Base-by-base conservation (phyloP, 2,888 invertebrate genomes). In the Gymnocheta viridis region DNA sequence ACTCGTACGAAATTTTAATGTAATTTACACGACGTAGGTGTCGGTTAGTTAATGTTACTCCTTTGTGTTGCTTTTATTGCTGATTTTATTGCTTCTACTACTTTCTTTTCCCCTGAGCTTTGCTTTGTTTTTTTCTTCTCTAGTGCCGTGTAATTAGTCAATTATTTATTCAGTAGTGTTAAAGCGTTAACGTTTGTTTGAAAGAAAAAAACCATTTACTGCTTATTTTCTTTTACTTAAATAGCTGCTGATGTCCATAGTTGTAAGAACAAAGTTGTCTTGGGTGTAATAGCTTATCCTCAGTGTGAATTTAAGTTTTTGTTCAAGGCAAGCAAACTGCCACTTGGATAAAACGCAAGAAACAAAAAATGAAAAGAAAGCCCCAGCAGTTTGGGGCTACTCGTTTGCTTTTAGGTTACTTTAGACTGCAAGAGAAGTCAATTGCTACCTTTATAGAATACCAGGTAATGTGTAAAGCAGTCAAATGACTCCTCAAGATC, bases 111-210 rank as follows among this genome's bases (percentile, higher is more conserved):
- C 29, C 7, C n/a, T 51, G 38, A 22, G 35, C 19, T 62, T 62
- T 38, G 2, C 9, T 62, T 35, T 41, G 14, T 41, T 41, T 47
- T 47, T 47, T 5, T 17, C 17, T 49, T 2, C 44, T 44, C 10
- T 9, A 17, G 49, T 35, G 27, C 27, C 54, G 2, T 64, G 74
- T 79, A 79, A 79, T 82, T 82, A 79, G 73, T 70, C 67, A 79
- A 82, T 82, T 82, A 79, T 64, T 74, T 69, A 74, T 72, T 41
- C 60, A 22, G 49, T 64, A 58, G 64, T 64, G 74, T 64, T 66
- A 79, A 79, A 74, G 47, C 64, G 78, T 79, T 66, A 60, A 79
- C 56, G 49, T 49, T 60, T 62, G 22, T 29, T 17, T 41, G 27
- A 32, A 29, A 47, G 27, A 29, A 27, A 6, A 35, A 67, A 22